Evolutionary conservation across 2,797 vertebrate species (phyloP).

Genomic region (Sebastes hopkinsi): DNA sequence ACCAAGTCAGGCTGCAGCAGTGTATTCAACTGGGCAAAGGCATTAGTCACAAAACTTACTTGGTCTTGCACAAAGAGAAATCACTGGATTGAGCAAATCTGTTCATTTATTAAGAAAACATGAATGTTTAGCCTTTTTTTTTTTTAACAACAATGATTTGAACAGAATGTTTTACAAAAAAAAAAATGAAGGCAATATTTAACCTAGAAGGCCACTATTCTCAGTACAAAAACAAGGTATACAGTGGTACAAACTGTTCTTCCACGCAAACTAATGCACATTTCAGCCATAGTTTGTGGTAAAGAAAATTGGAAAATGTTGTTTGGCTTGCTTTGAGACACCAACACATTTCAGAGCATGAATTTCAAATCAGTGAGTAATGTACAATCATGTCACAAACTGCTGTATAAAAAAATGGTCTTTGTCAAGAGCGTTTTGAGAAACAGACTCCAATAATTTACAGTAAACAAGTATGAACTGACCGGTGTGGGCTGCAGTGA

Average conservation of each 20-base stretch:
- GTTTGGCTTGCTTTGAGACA: background rate
- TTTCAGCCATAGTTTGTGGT: background rate
- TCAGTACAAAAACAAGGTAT: conserved; percentile 38
- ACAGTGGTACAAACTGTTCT: conserved; percentile 12
- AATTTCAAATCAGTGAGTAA: background rate
- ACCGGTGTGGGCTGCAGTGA: background rate
- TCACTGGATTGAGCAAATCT: background rate
- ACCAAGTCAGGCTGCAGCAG: background rate
- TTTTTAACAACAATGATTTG: conserved; percentile 10
- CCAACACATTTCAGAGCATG: background rate
- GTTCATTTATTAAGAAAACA: conserved; percentile 69
- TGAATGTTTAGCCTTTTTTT: conserved; percentile 3
- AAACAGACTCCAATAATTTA: background rate
- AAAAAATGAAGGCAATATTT: conserved; percentile 18
- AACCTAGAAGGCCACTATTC: conserved; percentile 17
- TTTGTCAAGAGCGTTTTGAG: background rate
- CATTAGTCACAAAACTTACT: background rate
- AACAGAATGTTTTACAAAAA: conserved; percentile 27
- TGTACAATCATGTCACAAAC: background rate
- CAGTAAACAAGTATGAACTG: background rate
- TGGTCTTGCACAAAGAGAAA: background rate
- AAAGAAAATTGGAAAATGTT: background rate
- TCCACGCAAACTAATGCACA: conserved; percentile 7
- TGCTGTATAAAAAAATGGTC: background rate
- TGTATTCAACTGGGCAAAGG: too few species aligned